A percentile compares a stretch with the other conserved stretches of the same genome.
These are phyloP conservation scores for Macaria notata DNA, from an alignment of 2,888 invertebrate genomes.

Conservation along the genomic window DNA sequence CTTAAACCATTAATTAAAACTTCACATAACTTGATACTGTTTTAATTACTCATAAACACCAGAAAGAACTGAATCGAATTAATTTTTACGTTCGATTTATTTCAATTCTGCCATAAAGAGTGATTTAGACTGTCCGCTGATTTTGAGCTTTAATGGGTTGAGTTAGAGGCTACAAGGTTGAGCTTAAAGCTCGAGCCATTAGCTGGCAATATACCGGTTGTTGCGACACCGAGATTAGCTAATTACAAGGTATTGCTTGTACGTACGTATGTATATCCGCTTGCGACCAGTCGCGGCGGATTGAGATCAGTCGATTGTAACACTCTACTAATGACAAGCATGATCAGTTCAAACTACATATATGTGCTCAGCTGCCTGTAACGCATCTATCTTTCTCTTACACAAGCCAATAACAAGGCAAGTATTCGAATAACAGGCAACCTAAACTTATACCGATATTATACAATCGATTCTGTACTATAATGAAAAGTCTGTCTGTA, in stretches of 20 bases:
- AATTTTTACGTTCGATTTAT: constrained; percentile 44
- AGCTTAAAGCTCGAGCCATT: constrained; percentile 5
- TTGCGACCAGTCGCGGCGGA: constrained; percentile 14
- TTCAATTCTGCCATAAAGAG: constrained; percentile 33
- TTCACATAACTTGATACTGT: constrained; percentile 24
- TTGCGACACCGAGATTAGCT: constrained; percentile 53
- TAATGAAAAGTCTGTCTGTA: no score
- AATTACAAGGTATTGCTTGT: constrained; percentile 43
- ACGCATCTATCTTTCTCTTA: no score
- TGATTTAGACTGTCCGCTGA: neutral
- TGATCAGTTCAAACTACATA: neutral
- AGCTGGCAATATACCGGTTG: constrained; percentile 36
- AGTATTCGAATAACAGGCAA: no score
- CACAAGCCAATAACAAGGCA: no score
- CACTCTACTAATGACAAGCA: constrained; percentile 10
- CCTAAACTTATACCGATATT: no score
- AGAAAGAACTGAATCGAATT: constrained; percentile 39
- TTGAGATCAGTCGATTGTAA: constrained; percentile 18
- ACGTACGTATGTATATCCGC: constrained; percentile 29
- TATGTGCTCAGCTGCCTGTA: neutral
- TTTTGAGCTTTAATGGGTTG: constrained; percentile 6
- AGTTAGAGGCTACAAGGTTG: constrained; percentile 14
- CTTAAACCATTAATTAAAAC: constrained; percentile 21
- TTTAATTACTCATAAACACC: constrained; percentile 30
- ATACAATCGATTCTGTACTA: no score